Conservation (phyloP, 2,888 invertebrate genomes). For the Drosophila tanythrix region DNA sequence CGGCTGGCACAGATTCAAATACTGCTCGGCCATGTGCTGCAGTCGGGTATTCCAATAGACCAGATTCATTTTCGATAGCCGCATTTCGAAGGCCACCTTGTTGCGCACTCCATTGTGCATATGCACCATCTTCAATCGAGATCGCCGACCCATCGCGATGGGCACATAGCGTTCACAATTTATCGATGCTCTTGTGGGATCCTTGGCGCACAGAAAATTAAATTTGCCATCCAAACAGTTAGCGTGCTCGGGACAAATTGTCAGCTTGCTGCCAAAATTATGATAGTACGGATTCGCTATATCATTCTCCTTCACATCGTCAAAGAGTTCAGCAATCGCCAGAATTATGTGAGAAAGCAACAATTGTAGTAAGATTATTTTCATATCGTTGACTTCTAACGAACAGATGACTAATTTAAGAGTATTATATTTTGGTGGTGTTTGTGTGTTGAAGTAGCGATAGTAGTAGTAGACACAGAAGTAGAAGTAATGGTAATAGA, state of each 20-base stretch:
- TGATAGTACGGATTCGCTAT: constrained; percentile 41
- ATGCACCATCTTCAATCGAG: constrained; percentile 22
- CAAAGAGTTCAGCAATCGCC: rapidly evolving
- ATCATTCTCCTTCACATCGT: background rate
- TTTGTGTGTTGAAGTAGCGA: background rate
- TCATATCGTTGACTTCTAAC: constrained; percentile 3
- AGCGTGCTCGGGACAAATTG: constrained; percentile 23
- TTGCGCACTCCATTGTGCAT: constrained; percentile 57
- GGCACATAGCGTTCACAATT: constrained; percentile 41
- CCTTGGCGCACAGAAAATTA: constrained; percentile 40
- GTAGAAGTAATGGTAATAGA: background rate
- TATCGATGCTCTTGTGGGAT: background rate
- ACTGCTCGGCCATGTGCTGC: constrained; percentile 53
- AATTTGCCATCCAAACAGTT: constrained; percentile 35
- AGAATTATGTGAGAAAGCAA: background rate
- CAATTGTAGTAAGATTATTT: background rate
- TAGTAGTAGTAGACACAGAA: too few species aligned
- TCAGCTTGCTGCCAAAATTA: constrained; percentile 34
- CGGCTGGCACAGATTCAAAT: constrained; percentile 37
- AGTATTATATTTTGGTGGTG: background rate
- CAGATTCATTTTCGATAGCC: constrained; percentile 51
- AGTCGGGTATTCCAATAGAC: constrained; percentile 53
- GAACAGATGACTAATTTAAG: background rate
- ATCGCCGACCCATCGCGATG: background rate
- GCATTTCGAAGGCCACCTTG: constrained; percentile 32